Evolutionary conservation across 2,797 vertebrate genomes (phyloP).

Genomic region (Choloepus didactylus): DNA sequence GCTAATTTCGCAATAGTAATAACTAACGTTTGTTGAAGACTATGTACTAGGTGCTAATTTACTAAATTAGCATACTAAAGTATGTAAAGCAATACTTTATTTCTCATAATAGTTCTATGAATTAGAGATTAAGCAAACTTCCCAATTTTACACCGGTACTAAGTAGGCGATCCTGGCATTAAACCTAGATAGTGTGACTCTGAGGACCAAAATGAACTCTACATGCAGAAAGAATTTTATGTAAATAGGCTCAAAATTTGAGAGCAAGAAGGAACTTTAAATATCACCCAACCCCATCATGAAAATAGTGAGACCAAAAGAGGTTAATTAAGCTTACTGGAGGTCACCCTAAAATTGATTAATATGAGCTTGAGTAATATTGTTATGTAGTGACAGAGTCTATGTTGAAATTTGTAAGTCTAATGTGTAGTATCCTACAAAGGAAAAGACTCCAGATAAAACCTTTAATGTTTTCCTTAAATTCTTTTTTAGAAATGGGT

Average conservation of each 20-base stretch:
- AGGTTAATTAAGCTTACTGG: constrained; percentile 75
- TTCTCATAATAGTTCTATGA: neutral
- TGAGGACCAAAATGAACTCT: constrained; percentile 27
- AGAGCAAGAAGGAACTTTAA: constrained; percentile 57
- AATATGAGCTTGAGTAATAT: constrained; percentile 51
- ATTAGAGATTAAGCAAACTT: neutral
- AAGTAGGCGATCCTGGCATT: neutral
- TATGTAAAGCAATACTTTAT: neutral
- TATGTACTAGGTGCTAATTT: neutral
- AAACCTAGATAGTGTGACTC: neutral
- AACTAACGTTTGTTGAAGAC: neutral
- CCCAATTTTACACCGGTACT: neutral
- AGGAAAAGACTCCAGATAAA: constrained; percentile 3
- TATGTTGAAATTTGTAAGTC: neutral
- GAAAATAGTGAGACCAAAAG: constrained; percentile 37
- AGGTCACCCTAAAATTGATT: constrained; percentile 67
- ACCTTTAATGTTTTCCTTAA: neutral
- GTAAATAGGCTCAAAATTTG: constrained; percentile 22
- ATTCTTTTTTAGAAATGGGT: constrained; percentile 35
- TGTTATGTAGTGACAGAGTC: neutral
- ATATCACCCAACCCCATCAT: constrained; percentile 13
- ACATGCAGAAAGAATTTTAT: constrained; percentile 45
- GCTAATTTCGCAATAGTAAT: neutral
- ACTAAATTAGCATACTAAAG: no score
- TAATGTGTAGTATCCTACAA: constrained; percentile 39